Evolutionary conservation across 2,797 vertebrate species (phyloP), one percentile per base, ranked within the genome.

Genomic region (Cynopterus sphinx): DNA sequence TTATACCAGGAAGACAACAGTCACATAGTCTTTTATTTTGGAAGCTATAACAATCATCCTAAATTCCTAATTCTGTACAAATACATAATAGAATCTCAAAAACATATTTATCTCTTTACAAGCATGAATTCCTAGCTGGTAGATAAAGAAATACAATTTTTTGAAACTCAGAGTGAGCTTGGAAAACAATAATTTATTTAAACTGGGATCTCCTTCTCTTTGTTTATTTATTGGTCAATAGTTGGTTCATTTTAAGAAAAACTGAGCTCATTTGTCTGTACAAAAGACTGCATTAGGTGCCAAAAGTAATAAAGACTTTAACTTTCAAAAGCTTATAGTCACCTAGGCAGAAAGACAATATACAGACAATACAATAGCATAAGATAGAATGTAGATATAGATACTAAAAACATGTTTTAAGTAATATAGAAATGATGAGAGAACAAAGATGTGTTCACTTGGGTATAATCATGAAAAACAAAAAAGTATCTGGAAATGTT

Each of bases 41-140:
- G 70, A 88, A 95, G 79, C 89, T 93, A 87, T 70, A 83, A 90
- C 59, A 92, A 67, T 94, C 79, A 78, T 75, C 24, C 77, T 77
- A 93, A 94, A 87, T 87, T 89, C 57, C 68, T 70, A 82, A 96
- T 95, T 96, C 91, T 87, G 36, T 75, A 87, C 13, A 89, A 96
- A 87, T 89, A 95, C 93, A 91, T 61, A 92, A 43, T 36, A 91
- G 22, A 84, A 16, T 68, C 83, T 73, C 89, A 96, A 81, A 91
- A 93, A 71, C 0, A 0, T 78, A 82, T 90, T 91, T 89, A 73
- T 94, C 75, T 87, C 53, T 83, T 92, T 87, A 91, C 41, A 94
- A 92, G 4, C 21, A 70, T 91, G 68, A 79, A 85, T 89, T 84
- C 22, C 65, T 73, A 77, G 9, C 19, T 91, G n/a, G 51, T 53